Conservation (phyloP, 2,797 vertebrate species). For the Muscicapa striata region DNA sequence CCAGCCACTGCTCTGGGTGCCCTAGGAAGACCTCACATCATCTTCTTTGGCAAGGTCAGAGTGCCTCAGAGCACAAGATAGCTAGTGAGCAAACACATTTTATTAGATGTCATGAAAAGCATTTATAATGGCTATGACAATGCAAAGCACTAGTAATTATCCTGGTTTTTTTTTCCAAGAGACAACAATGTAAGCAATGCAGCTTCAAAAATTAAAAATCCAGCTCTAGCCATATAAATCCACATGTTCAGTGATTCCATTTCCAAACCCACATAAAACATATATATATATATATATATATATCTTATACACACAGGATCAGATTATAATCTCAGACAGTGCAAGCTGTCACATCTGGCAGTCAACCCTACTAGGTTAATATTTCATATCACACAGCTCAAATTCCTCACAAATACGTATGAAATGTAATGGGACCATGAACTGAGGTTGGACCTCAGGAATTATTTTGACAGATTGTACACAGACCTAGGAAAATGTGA, state of each 20-base stretch:
- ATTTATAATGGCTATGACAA: constrained; percentile 31
- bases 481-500: constrained; percentile 27
- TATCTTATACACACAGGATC: constrained; percentile 3
- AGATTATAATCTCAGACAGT: constrained; percentile 56
- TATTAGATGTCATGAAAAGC: constrained; percentile 59
- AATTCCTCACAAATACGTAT: not conserved
- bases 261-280: constrained; percentile 32
- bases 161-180: not conserved
- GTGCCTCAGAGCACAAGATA: constrained; percentile 37
- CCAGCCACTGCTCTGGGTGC: constrained; percentile 35
- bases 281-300: constrained; percentile 10
- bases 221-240: not conserved
- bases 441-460: constrained; percentile 12
- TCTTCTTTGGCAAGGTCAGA: constrained; percentile 54
- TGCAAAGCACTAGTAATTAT: constrained; percentile 35
- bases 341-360: constrained; percentile 48
- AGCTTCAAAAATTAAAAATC: constrained; percentile 26
- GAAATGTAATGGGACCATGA: constrained; percentile 4
- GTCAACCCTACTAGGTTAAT: constrained; percentile 17
- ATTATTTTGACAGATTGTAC: constrained; percentile 58
- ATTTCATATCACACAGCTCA: constrained; percentile 35
- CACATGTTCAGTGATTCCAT: constrained; percentile 8
- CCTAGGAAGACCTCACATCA: constrained; percentile 58
- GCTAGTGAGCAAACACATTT: constrained; percentile 44
- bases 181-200: not conserved